phyloP scores from a whole-genome alignment of 2,888 invertebrate species.

The Diaprepes abbreviatus region DNA sequence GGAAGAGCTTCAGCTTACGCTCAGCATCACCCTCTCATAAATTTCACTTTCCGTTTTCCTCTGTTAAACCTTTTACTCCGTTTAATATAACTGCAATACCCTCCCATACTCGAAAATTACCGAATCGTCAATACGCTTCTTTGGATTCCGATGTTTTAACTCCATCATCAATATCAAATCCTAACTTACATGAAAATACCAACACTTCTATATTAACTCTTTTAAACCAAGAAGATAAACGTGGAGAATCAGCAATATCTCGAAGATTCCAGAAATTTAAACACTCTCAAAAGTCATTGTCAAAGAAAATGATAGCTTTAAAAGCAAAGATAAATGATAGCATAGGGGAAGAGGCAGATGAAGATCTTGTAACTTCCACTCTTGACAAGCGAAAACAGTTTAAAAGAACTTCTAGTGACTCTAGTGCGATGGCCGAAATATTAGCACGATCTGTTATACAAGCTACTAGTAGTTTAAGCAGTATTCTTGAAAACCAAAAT shows the following conservation, averaged over 20 bases:
- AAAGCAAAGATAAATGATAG: constrained; percentile 71
- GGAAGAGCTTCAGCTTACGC: constrained; percentile 64
- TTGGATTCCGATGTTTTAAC: constrained; percentile 53
- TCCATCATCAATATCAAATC: constrained; percentile 54
- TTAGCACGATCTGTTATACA: constrained; percentile 76
- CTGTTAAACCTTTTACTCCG: constrained; percentile 32
- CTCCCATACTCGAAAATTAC: constrained; percentile 52
- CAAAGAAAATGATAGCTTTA: constrained; percentile 74
- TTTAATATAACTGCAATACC: constrained; percentile 31
- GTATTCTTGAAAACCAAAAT: constrained; percentile 71
- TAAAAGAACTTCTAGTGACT: constrained; percentile 68
- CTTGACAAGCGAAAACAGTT: constrained; percentile 68
- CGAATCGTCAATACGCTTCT: constrained; percentile 56
- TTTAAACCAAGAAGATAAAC: constrained; percentile 74
- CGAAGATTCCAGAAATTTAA: constrained; percentile 71
- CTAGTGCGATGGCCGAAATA: constrained; percentile 76
- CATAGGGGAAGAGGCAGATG: constrained; percentile 67
- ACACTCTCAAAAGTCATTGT: constrained; percentile 73
- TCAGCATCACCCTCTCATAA: constrained; percentile 45
- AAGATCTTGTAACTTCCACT: constrained; percentile 67
- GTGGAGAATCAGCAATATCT: constrained; percentile 68
- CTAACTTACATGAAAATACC: constrained; percentile 50
- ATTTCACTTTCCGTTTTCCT: constrained; percentile 48
- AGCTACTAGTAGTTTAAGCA: constrained; percentile 72
- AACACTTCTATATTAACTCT: constrained; percentile 61